Conservation (phyloP, 2,113 vertebrate species). For the Ptilorrhoa leucosticta region DNA sequence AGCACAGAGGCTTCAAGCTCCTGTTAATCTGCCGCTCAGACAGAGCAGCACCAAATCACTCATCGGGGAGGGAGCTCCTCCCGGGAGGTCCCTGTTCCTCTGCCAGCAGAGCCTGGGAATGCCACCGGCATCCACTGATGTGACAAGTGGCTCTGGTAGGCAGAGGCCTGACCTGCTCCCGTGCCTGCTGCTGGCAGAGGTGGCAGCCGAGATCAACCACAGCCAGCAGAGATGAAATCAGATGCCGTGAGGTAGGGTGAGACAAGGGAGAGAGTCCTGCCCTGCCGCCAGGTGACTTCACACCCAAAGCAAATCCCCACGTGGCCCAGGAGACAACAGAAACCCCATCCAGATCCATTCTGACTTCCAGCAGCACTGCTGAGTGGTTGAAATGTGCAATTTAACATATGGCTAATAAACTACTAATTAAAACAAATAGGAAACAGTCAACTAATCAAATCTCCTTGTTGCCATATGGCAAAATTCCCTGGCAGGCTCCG, state of each 20-base stretch:
- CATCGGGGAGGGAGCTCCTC: background rate
- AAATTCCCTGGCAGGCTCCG: constrained; percentile 8
- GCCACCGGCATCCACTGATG: fast-evolving
- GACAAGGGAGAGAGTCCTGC: background rate
- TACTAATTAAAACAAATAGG: constrained; percentile 60
- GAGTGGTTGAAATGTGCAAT: constrained; percentile 29
- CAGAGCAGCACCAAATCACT: background rate
- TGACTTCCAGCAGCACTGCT: background rate
- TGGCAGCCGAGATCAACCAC: background rate
- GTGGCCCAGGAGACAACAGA: background rate
- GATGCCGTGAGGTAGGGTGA: background rate
- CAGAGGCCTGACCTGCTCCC: background rate
- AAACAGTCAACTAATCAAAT: constrained; percentile 57
- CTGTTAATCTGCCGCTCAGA: background rate
- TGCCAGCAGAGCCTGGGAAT: background rate
- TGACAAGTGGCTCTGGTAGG: background rate
- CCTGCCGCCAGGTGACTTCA: background rate
- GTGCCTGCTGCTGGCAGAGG: background rate
- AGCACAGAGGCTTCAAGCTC: background rate
- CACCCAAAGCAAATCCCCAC: background rate
- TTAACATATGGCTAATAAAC: constrained; percentile 59
- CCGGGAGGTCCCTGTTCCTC: background rate
- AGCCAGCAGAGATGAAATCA: background rate
- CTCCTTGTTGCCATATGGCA: constrained; percentile 47
- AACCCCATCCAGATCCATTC: background rate